Conservation (phyloP, 2,797 vertebrate genomes). For the Sebastes ruberrimus region DNA sequence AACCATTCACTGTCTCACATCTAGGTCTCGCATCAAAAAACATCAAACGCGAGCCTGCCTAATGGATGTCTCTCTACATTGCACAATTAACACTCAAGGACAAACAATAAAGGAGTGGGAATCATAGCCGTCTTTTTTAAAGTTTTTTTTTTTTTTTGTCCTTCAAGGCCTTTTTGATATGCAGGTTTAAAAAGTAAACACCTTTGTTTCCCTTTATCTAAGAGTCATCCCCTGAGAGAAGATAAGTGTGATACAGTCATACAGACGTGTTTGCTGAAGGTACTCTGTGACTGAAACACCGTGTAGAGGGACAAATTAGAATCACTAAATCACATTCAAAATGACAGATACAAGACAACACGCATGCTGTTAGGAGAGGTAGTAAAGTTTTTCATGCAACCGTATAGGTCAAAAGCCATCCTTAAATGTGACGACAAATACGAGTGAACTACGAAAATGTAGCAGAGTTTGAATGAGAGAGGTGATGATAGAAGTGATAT, state of each 20-base stretch:
- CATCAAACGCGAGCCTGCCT: conserved; percentile 76
- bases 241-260: conserved; percentile 33
- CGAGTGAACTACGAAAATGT: not conserved
- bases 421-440: not conserved
- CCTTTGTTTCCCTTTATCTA: conserved; percentile 68
- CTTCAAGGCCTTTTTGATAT: conserved; percentile 77
- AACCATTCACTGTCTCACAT: conserved; percentile 78
- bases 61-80: conserved; percentile 74
- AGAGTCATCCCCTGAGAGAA: conserved; percentile 51
- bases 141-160: conserved; percentile 46
- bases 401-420: not conserved
- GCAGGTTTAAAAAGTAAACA: conserved; percentile 75
- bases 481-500: not conserved
- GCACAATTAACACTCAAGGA: conserved; percentile 82
- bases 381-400: not conserved
- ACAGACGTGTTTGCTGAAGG: conserved; percentile 29
- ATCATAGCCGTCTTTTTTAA: conserved; percentile 55
- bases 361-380: not conserved
- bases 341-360: conserved; percentile 4
- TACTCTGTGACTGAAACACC: not conserved
- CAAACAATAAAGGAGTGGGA: conserved; percentile 76
- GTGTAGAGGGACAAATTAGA: conserved; percentile 10
- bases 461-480: not conserved
- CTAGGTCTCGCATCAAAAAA: conserved; percentile 76
- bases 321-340: conserved; percentile 18